Evolutionary conservation across 2,113 vertebrate species (phyloP), one percentile per base, ranked within the genome.

Genomic region (Prolemur simus): DNA sequence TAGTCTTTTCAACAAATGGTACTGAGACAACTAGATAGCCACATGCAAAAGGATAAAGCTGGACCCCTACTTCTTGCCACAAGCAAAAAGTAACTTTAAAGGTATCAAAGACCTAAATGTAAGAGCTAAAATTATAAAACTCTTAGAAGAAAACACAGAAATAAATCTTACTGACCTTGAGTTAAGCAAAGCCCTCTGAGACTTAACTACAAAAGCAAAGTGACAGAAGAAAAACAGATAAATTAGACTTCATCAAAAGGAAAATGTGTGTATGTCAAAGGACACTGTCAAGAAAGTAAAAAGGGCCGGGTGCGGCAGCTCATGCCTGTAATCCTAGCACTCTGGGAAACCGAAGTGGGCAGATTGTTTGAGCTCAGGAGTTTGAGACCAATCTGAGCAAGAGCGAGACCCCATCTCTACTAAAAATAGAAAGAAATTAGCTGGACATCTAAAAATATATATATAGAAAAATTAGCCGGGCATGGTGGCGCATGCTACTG

Each of bases 61-160:
- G 29, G 25, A 84, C 21, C 29, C 47, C 42, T 89, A 63, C n/a
- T 93, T 78, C 81, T 71, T 29, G 60, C 23, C 42, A 64, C 18
- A 60, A 45, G 85, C 9, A 96, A 63, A 77, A 88, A 63, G 42
- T 80, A 85, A 47, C 6, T 88, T 45, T 63, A 88, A 94, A 84
- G 60, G 37, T 37, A 47, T 71, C 63, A 74, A 42, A 92, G 52
- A 78, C 32, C 52, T 85, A 80, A 39, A 42, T 54, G 5, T 82
- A 66, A 83, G 23, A 91, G 56, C 37, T 91, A 76, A 81, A 86
- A 90, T n/a, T 89, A 89, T 49, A 81, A 89, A 96, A 86, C 39
- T 54, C 74, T 73, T 68, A 96, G 56, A 77, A 73, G 29, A 52
- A 91, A 90, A 76, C 21, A 83, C 29, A 83, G 25, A 23, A 76